phyloP scores from a whole-genome alignment of 2,888 invertebrate genomes.

The Antitype chi region DNA sequence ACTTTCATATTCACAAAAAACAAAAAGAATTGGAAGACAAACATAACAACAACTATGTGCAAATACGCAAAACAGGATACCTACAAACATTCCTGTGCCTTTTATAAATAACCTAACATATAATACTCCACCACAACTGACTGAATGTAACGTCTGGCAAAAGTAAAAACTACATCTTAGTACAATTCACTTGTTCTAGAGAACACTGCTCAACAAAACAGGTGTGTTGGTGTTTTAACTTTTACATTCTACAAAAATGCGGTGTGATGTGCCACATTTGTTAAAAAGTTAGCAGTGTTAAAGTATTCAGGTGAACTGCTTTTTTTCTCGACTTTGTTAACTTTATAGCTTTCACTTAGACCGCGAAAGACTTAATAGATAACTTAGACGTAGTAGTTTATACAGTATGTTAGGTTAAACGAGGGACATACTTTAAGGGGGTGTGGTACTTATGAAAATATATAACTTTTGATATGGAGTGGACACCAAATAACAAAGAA shows the following conservation, averaged over 20 bases:
- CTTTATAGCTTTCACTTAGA: conserved; percentile 18
- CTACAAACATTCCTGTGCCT: neutral
- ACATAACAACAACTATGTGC: no score
- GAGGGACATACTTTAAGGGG: no score
- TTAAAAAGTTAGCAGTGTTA: conserved; percentile 20
- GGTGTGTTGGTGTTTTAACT: conserved; percentile 5
- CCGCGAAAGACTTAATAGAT: neutral
- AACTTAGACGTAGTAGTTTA: neutral
- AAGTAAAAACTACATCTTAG: conserved; percentile 15
- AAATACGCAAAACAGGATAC: neutral
- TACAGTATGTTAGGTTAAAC: no score
- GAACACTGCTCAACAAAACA: conserved; percentile 5
- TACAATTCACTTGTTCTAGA: neutral
- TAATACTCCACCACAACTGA: neutral
- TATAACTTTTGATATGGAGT: no score
- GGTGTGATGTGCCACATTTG: neutral
- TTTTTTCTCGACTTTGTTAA: neutral
- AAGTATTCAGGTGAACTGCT: conserved; percentile 8
- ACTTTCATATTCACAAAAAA: no score
- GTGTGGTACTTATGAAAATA: no score
- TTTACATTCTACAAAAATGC: conserved; percentile 9
- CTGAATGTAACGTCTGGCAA: conserved; percentile 6
- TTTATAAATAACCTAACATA: neutral
- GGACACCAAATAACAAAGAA: no score
- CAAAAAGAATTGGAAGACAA: no score